Evolutionary conservation across 2,797 vertebrate species (phyloP).

Genomic region (Buceros bicornis): DNA sequence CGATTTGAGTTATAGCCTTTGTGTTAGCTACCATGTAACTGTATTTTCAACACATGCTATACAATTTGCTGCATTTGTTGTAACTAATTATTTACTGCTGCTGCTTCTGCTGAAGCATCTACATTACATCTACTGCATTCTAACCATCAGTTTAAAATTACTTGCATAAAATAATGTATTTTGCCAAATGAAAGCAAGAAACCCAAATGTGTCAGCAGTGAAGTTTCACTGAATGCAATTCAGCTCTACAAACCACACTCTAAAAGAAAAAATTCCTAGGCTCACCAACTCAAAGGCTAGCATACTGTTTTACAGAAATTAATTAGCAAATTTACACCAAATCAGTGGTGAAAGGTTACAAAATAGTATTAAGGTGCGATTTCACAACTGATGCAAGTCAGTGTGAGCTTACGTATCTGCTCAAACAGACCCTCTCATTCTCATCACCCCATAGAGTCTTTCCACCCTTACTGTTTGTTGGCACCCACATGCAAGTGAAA

Average conservation of each 20-base stretch:
- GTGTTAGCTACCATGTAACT: conserved; percentile 10
- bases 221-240: neutral
- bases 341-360: neutral
- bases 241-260: neutral
- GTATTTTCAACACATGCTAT: conserved; percentile 47
- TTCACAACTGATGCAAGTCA: neutral
- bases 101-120: neutral
- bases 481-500: fast-evolving
- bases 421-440: neutral
- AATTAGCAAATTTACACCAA: neutral
- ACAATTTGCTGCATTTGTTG: conserved; percentile 13
- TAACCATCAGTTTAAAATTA: conserved; percentile 22
- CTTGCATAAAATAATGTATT: neutral
- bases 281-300: neutral
- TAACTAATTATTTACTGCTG: conserved; percentile 29
- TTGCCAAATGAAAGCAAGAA: neutral
- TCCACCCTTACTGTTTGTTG: neutral
- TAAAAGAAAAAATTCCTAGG: neutral
- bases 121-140: neutral
- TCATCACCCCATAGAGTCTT: neutral
- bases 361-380: neutral
- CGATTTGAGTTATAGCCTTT: neutral
- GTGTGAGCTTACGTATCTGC: neutral
- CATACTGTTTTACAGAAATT: neutral
- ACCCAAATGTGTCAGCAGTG: neutral